Base-by-base conservation (phyloP, 2,113 vertebrate species). In the Ammodramus savannarum region DNA sequence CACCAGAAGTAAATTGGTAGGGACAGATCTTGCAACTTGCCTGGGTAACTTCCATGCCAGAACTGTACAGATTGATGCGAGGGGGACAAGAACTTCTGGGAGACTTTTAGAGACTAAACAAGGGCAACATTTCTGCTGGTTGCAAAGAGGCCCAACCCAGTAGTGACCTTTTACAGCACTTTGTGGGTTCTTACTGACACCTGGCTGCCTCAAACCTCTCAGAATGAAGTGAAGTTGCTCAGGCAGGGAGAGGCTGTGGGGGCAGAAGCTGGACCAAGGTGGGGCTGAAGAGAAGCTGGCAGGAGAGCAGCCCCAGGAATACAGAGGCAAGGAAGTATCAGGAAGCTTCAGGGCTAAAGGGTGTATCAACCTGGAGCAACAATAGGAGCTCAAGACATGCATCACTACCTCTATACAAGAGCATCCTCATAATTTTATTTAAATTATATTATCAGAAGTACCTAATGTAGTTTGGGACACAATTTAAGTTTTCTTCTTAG, bases 231-330 rank as follows among this genome's bases (percentile, higher is more conserved):
- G 31, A 62, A 76, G 31, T 6, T 79, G 31, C 66, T 31, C 3
- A 1, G 27, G 51, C 26, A 71, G 29, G 29, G 2, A 34, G 32
- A 32, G 62, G 18, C 39, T 21, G 7, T 5, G 12, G 20, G n/a
- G 63, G 14, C 20, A 87, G 52, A 63, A 38, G 15, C 23, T 14
- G 52, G 39, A 36, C 19, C 27, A 4, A 21, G 21, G 19, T n/a
- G n/a, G 7, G 25, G 16, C 31, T 19, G 14, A 43, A 21, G 32
- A 13, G 44, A 67, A 55, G 63, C 7, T 0, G 1, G 11, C 0
- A 21, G 38, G 55, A 71, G 32, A 73, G 67, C 16, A 77, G 41
- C n/a, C 31, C 51, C 44, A 49, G 77, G 29, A 44, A 68, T 4
- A 48, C 1, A 36, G 6, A 49, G 38, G 36, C 46, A 49, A 27